Evolutionary conservation across 30 jellyfish, hydroid and myxozoan genomes (phyloP).

Genomic region (Mastigias papua): DNA sequence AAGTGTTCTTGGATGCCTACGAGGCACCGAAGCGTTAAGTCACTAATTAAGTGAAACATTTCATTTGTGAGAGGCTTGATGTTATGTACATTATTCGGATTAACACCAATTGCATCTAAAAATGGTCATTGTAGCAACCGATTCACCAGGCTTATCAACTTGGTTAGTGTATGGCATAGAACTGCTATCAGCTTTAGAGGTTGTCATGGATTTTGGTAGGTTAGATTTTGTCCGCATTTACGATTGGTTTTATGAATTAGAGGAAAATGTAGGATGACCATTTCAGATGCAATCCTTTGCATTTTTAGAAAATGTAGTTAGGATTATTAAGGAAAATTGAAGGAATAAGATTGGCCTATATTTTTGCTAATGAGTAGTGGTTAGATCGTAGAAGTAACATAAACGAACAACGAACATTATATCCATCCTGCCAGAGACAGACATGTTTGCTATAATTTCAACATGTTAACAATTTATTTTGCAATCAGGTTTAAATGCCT

Average conservation of each 20-base stretch:
- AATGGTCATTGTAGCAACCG: background rate
- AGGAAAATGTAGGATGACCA: no score
- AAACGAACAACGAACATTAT: background rate
- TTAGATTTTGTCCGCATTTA: no score
- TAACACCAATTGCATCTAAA: background rate
- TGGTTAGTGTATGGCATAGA: background rate
- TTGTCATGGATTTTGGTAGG: no score
- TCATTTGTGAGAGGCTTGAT: conserved; percentile 18
- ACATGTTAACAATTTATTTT: no score
- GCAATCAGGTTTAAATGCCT: no score
- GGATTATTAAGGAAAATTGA: conserved; percentile 15
- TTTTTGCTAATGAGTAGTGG: conserved; percentile 70
- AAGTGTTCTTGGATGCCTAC: background rate
- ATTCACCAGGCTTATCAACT: background rate
- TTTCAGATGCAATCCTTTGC: background rate
- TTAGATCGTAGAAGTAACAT: conserved; percentile 46
- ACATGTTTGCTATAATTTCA: no score
- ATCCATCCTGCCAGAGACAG: background rate
- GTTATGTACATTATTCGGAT: background rate
- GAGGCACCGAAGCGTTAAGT: background rate
- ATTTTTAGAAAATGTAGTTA: conserved; percentile 12
- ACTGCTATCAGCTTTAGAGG: no score
- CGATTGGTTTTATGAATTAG: no score
- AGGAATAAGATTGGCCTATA: conserved; percentile 56
- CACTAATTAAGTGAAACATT: background rate